Conservation (phyloP, 2,113 vertebrate species). For the Benitochromis conjunctus region DNA sequence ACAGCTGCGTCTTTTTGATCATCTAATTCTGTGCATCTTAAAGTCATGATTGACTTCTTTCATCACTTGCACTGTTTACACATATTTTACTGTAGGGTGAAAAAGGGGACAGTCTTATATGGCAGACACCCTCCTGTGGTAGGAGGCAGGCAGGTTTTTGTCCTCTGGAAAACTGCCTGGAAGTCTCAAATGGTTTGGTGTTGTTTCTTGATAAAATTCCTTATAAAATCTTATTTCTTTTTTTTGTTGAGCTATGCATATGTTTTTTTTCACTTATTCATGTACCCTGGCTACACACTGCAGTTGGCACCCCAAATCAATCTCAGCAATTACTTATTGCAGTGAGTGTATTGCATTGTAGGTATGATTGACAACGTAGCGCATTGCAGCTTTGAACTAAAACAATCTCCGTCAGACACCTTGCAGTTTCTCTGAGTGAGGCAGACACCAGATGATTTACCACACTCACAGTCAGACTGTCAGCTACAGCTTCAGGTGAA, state of each 20-base stretch:
- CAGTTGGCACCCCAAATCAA: neutral
- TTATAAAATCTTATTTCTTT: neutral
- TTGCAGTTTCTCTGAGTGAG: neutral
- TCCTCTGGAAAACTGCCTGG: neutral
- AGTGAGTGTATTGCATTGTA: neutral
- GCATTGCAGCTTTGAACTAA: conserved; percentile 23
- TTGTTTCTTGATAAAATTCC: neutral
- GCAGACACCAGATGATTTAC: conserved; percentile 17
- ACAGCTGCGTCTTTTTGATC: neutral
- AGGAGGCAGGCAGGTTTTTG: neutral
- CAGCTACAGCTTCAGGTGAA: neutral
- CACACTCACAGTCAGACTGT: neutral
- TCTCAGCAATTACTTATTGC: neutral
- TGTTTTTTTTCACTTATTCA: neutral
- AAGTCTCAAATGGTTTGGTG: neutral
- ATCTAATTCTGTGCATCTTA: neutral
- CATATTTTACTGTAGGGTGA: neutral
- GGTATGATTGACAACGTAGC: conserved; percentile 32
- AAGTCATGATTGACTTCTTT: neutral
- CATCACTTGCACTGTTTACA: neutral
- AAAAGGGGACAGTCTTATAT: neutral
- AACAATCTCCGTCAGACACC: conserved; percentile 37
- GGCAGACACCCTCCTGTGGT: neutral
- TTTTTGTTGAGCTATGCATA: neutral
- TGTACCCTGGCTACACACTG: neutral